Conservation (phyloP, 2,797 vertebrate genomes). For the Okamejei kenojei region DNA sequence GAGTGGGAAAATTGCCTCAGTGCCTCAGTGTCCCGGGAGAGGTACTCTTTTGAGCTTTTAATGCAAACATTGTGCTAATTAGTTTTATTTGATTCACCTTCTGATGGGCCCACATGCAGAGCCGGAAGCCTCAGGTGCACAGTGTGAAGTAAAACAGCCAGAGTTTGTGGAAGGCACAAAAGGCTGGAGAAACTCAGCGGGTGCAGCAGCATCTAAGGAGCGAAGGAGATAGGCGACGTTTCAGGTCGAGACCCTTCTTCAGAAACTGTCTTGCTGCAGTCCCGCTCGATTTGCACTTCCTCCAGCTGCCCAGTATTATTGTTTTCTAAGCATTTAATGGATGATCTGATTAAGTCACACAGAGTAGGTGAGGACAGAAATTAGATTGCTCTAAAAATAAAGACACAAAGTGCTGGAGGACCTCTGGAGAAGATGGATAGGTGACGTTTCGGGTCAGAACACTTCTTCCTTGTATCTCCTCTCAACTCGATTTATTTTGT, state of each 20-base stretch:
- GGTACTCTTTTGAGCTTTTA: not conserved
- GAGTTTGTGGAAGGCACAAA: not conserved
- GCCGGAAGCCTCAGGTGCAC: not conserved
- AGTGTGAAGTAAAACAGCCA: not conserved
- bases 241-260: no score
- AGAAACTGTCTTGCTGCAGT: not conserved
- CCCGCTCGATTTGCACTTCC: not conserved
- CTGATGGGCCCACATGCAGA: not conserved
- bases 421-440: no score
- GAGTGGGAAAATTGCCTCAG: not conserved
- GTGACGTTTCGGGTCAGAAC: no score
- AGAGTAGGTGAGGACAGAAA: not conserved
- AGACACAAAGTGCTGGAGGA: not conserved
- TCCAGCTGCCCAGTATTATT: not conserved
- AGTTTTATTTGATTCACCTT: not conserved
- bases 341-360: not conserved
- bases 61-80: not conserved
- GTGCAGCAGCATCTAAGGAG: no score
- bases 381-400: not conserved
- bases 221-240: no score
- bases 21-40: not conserved
- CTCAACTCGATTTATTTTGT: no score
- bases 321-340: not conserved
- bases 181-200: no score
- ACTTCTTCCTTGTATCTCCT: no score